Conservation (phyloP, 2,888 invertebrate species). For the Lymantria monacha region DNA sequence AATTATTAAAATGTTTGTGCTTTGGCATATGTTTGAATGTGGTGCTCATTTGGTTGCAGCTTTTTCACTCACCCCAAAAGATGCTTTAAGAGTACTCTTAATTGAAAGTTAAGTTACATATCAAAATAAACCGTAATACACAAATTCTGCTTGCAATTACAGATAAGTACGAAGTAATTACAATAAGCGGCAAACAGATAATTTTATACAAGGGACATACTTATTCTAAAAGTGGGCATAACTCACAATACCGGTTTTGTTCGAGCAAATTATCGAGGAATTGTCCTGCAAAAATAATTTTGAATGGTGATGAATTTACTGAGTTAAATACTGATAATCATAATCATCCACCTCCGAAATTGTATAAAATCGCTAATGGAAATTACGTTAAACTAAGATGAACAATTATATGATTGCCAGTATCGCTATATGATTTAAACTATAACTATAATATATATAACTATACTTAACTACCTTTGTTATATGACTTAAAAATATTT, state of each 20-base stretch:
- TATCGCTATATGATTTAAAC: too few species aligned
- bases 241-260: conserved; percentile 12
- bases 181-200: conserved; percentile 9
- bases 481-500: too few species aligned
- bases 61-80: too few species aligned
- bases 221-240: conserved; percentile 13
- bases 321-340: conserved; percentile 5
- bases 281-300: conserved; percentile 17
- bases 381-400: conserved; percentile 11
- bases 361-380: conserved; percentile 4
- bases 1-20: too few species aligned
- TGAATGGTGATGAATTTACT: conserved; percentile 10
- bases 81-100: too few species aligned
- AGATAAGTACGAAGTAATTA: conserved; percentile 12
- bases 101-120: too few species aligned
- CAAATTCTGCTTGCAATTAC: background rate
- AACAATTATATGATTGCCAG: background rate
- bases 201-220: conserved; percentile 12
- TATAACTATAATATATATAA: too few species aligned
- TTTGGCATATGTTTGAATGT: too few species aligned
- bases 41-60: too few species aligned
- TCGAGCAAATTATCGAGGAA: conserved; percentile 14
- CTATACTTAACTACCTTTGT: too few species aligned
- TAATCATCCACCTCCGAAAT: conserved; percentile 20
- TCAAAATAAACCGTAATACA: too few species aligned